phyloP scores from a whole-genome alignment of 2,888 invertebrate genomes.

The Dascillus cervinus region DNA sequence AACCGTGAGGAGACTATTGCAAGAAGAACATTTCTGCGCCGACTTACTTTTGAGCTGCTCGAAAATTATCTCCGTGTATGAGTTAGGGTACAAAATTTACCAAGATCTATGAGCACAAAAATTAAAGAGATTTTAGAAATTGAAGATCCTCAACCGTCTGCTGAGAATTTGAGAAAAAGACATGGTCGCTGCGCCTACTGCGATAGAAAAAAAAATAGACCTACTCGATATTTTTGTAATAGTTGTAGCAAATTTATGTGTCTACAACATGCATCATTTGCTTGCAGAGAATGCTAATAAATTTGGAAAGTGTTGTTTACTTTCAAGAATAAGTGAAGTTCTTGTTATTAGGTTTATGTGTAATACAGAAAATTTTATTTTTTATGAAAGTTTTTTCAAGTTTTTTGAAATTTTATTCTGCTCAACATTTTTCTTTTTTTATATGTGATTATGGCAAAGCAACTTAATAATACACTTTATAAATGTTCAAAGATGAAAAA shows the following conservation, averaged over 20 bases:
- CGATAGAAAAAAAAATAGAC: conserved; percentile 12
- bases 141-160: conserved; percentile 7
- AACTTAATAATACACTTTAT: too few relatives aligned
- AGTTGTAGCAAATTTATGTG: conserved; percentile 3
- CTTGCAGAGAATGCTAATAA: conserved; percentile 2
- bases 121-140: conserved; percentile 13
- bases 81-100: conserved; percentile 8
- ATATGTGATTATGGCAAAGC: too few relatives aligned
- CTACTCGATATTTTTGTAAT: conserved; percentile 3
- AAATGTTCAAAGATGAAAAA: too few relatives aligned
- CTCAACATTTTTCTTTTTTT: too few relatives aligned
- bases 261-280: conserved; percentile 1
- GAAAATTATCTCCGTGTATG: conserved; percentile 11
- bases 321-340: too few relatives aligned
- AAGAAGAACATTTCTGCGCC: conserved; percentile 4
- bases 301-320: too few relatives aligned
- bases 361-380: too few relatives aligned
- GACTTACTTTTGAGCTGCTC: conserved; percentile 10
- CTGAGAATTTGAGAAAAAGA: conserved; percentile 3
- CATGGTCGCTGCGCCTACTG: conserved; percentile 14
- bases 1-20: not conserved
- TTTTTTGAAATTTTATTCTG: too few relatives aligned
- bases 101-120: conserved; percentile 11
- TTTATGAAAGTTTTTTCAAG: too few relatives aligned
- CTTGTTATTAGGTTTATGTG: too few relatives aligned